A percentile compares a stretch with the other conserved stretches of the same genome.
Conservation (phyloP, 2,797 vertebrate species). For the Diglossa cyanea region DNA sequence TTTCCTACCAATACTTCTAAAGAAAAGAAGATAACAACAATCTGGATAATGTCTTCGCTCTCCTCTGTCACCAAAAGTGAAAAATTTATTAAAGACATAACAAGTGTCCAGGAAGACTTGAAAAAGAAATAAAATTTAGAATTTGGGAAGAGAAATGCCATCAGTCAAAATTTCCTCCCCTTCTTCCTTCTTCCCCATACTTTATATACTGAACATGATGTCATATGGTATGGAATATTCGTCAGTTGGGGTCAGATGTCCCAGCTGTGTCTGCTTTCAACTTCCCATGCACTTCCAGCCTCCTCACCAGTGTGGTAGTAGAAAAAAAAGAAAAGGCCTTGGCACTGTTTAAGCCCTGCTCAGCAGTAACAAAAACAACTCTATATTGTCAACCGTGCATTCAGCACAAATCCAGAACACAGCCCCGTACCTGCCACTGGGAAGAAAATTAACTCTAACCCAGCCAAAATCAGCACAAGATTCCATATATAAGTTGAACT, state of each 20-base stretch:
- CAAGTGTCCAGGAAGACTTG: not conserved
- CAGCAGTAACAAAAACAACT: not conserved
- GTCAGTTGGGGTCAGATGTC: not conserved
- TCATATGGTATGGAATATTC: not conserved
- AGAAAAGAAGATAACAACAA: not conserved
- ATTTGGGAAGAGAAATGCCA: not conserved
- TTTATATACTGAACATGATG: not conserved
- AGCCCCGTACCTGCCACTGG: not conserved
- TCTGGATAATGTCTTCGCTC: not conserved
- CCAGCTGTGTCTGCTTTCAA: not conserved
- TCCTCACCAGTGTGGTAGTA: not conserved
- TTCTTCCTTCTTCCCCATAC: not conserved
- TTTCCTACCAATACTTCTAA: not conserved
- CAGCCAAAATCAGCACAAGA: not conserved
- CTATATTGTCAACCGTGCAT: accelerated
- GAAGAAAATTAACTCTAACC: not conserved
- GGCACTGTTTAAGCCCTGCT: not conserved
- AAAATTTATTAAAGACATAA: not conserved
- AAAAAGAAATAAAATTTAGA: not conserved
- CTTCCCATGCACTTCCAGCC: not conserved
- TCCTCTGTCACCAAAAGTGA: not conserved
- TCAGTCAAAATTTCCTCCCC: not conserved
- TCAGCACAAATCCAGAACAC: not conserved
- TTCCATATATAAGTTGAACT: not conserved
- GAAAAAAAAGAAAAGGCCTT: not conserved